Conservation (phyloP, 92 coral and sea anemone species). For the Isaurus tuberculatus region DNA sequence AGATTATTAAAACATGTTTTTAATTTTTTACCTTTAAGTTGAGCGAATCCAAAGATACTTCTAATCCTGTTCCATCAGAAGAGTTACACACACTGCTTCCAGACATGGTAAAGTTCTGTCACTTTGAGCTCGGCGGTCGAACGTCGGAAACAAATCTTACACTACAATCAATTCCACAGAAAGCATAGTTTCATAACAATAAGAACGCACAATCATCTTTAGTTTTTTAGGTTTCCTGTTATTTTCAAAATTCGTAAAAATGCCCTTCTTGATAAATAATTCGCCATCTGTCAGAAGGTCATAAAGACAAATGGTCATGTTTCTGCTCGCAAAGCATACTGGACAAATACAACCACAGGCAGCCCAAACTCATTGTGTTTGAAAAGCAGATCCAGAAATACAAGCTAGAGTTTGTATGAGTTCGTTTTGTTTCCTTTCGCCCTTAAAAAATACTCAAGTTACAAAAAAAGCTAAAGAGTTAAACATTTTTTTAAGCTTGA, state of each 20-base stretch:
- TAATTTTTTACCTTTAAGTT: constrained; percentile 8
- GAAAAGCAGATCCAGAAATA: background rate
- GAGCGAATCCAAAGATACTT: constrained; percentile 18
- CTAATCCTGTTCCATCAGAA: constrained; percentile 23
- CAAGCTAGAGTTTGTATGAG: too few relatives aligned
- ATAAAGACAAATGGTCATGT: background rate
- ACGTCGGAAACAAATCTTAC: background rate
- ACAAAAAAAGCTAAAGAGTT: too few relatives aligned
- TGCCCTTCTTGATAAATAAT: background rate
- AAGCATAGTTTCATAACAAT: background rate
- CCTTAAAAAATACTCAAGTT: too few relatives aligned
- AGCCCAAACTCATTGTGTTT: background rate
- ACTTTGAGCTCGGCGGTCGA: background rate
- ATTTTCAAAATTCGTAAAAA: background rate
- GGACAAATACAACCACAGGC: too few relatives aligned
- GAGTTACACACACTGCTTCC: constrained; percentile 23
- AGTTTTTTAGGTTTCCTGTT: background rate
- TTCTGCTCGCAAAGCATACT: constrained; percentile 19
- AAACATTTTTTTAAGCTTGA: too few relatives aligned
- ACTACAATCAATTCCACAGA: background rate
- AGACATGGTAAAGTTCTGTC: constrained; percentile 5
- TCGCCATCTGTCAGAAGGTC: background rate
- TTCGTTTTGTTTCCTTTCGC: too few relatives aligned
- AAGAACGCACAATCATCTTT: background rate
- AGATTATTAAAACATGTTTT: background rate